These are phyloP conservation scores for Sarcophaga subvicina DNA, from an alignment of 2,888 invertebrate species.

Conservation along the genomic window DNA sequence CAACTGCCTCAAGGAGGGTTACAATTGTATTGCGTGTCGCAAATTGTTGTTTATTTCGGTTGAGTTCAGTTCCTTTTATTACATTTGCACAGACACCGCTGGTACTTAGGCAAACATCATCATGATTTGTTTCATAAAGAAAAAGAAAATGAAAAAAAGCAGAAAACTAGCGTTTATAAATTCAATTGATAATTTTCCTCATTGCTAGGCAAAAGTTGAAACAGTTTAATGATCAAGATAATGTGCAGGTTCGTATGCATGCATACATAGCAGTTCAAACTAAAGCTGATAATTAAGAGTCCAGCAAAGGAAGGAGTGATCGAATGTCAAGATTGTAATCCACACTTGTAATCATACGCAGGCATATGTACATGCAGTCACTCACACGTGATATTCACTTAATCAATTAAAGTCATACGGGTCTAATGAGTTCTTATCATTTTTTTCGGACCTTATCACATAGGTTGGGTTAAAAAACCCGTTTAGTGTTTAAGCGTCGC, in stretches of 20 bases:
- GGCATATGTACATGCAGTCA: slow-evolving; percentile 17
- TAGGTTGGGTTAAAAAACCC: slow-evolving; percentile 4
- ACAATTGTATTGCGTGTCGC: slow-evolving; percentile 57
- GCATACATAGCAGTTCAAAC: neutral
- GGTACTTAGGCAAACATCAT: neutral
- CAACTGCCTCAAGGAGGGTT: neutral
- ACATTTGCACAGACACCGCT: neutral
- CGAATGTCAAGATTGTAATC: slow-evolving; percentile 7
- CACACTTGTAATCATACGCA: slow-evolving; percentile 38
- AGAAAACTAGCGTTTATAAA: neutral
- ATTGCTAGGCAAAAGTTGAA: neutral
- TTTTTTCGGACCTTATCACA: neutral
- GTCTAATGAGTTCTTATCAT: slow-evolving; percentile 10
- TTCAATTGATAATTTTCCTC: neutral
- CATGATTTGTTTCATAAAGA: neutral
- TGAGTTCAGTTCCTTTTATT: slow-evolving; percentile 22
- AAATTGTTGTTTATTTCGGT: slow-evolving; percentile 33
- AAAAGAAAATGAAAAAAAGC: neutral
- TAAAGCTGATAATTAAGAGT: neutral
- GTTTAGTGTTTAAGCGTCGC: neutral
- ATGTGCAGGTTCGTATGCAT: neutral
- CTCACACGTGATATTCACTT: neutral
- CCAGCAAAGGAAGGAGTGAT: slow-evolving; percentile 29
- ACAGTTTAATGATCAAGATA: neutral
- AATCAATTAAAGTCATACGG: slow-evolving; percentile 37